Evolutionary conservation across 2,797 vertebrate species (phyloP).

Genomic region (Sebastes miniatus): DNA sequence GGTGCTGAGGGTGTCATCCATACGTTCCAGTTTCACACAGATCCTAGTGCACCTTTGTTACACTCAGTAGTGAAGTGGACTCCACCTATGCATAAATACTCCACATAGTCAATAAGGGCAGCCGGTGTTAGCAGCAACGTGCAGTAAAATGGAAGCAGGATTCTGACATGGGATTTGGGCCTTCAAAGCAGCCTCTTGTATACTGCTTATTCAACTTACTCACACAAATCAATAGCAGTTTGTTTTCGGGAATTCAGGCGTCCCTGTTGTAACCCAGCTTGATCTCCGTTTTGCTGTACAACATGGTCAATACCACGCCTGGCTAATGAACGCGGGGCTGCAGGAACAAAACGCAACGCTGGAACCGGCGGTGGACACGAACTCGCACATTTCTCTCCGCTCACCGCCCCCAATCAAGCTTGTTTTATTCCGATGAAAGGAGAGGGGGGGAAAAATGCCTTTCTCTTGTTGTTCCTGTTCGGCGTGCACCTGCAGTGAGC

Average conservation of each 20-base stretch:
- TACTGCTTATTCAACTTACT: slow-evolving; percentile 62
- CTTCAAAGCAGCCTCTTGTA: slow-evolving; percentile 42
- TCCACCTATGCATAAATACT: slow-evolving; percentile 28
- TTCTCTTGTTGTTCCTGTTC: slow-evolving; percentile 43
- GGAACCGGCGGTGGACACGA: slow-evolving; percentile 34
- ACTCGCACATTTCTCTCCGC: slow-evolving; percentile 43
- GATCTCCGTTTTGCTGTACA: slow-evolving; percentile 66
- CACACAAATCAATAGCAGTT: slow-evolving; percentile 70
- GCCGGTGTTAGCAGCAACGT: slow-evolving; percentile 12
- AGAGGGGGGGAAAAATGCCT: slow-evolving; percentile 43
- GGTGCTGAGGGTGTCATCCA: slow-evolving; percentile 2
- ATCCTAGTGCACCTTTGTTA: neutral
- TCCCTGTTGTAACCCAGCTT: slow-evolving; percentile 58
- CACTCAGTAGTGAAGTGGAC: slow-evolving; percentile 17
- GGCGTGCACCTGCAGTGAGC: slow-evolving; percentile 61
- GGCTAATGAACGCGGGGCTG: slow-evolving; percentile 54
- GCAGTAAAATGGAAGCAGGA: slow-evolving; percentile 42
- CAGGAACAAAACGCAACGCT: slow-evolving; percentile 37
- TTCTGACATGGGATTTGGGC: slow-evolving; percentile 36
- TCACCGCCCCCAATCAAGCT: slow-evolving; percentile 58
- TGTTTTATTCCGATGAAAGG: slow-evolving; percentile 67
- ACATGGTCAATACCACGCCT: slow-evolving; percentile 61
- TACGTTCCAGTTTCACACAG: slow-evolving; percentile 1
- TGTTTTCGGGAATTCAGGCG: slow-evolving; percentile 64
- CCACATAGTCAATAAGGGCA: slow-evolving; percentile 32